A percentile compares a stretch with the other conserved stretches of the same genome.
phyloP scores from a whole-genome alignment of 2,888 invertebrate species.

The Poecilus cupreus region DNA sequence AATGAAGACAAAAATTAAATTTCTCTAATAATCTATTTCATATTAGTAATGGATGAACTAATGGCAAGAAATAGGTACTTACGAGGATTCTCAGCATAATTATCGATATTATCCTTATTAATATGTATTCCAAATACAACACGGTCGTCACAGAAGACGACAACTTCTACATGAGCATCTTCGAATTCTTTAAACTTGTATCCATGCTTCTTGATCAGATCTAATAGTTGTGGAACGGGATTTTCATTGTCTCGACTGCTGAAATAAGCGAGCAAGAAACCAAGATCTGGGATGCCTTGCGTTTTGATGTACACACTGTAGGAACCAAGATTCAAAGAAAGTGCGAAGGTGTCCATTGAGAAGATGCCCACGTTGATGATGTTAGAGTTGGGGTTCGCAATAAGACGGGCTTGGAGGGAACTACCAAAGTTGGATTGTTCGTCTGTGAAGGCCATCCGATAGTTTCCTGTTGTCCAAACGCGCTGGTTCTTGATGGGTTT shows the following conservation, averaged over 20 bases:
- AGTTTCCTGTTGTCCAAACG: constrained; percentile 19
- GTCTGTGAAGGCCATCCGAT: constrained; percentile 11
- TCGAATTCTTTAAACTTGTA: constrained; percentile 12
- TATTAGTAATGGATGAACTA: too few species aligned
- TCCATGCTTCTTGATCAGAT: not conserved
- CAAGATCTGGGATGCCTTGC: constrained; percentile 22
- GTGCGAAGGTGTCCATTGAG: too few species aligned
- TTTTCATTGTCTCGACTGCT: too few species aligned
- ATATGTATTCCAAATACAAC: too few species aligned
- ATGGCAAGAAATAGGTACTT: too few species aligned
- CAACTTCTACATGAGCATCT: constrained; percentile 2
- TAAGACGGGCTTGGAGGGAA: constrained; percentile 17
- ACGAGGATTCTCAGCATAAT: not conserved
- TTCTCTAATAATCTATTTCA: too few species aligned
- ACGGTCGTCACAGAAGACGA: too few species aligned
- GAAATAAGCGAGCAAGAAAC: too few species aligned
- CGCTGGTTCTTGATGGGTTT: not conserved
- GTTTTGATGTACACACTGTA: constrained; percentile 22
- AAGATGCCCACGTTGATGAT: too few species aligned
- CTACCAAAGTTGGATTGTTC: constrained; percentile 9
- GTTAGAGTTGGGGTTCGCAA: too few species aligned
- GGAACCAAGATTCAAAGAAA: not conserved
- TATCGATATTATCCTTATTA: not conserved
- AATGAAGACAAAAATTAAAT: too few species aligned
- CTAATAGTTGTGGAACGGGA: not conserved